Evolutionary conservation across 1,140 invertebrate genomes (phyloP).

Genomic region (Drosophila lini): DNA sequence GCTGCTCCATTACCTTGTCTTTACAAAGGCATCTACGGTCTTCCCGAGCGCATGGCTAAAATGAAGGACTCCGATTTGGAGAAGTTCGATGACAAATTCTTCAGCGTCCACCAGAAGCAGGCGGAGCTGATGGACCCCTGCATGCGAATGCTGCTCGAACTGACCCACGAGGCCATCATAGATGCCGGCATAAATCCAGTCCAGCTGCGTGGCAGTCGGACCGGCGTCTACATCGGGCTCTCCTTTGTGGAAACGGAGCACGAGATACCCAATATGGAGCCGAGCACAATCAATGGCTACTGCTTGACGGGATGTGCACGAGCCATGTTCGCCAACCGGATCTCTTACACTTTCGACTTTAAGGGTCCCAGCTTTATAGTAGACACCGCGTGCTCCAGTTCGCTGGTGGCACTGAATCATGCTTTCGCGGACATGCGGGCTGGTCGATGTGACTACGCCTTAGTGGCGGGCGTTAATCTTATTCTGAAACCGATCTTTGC

Average conservation of each 20-base stretch:
- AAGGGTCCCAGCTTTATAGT: slow-evolving; percentile 95
- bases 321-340: slow-evolving; percentile 98
- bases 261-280: slow-evolving; percentile 89
- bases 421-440: slow-evolving; percentile 92
- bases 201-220: slow-evolving; percentile 91
- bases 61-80: slow-evolving; percentile 95
- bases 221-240: slow-evolving; percentile 96
- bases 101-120: slow-evolving; percentile 96
- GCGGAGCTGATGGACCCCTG: slow-evolving; percentile 98
- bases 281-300: slow-evolving; percentile 94
- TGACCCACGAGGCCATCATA: slow-evolving; percentile 96
- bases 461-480: slow-evolving; percentile 95
- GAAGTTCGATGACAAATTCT: slow-evolving; percentile 96
- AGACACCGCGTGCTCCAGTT: slow-evolving; percentile 98
- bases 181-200: slow-evolving; percentile 96
- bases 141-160: slow-evolving; percentile 95
- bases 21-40: slow-evolving; percentile 87
- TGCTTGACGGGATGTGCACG: slow-evolving; percentile 96
- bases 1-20: background rate
- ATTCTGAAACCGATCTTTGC: slow-evolving; percentile 94
- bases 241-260: slow-evolving; percentile 94
- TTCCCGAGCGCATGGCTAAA: slow-evolving; percentile 95
- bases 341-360: slow-evolving; percentile 98
- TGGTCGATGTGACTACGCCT: slow-evolving; percentile 96
- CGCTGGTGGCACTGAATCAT: slow-evolving; percentile 94